Evolutionary conservation across 2,113 vertebrate genomes (phyloP).

Genomic region (Rhodinocichla rosea): DNA sequence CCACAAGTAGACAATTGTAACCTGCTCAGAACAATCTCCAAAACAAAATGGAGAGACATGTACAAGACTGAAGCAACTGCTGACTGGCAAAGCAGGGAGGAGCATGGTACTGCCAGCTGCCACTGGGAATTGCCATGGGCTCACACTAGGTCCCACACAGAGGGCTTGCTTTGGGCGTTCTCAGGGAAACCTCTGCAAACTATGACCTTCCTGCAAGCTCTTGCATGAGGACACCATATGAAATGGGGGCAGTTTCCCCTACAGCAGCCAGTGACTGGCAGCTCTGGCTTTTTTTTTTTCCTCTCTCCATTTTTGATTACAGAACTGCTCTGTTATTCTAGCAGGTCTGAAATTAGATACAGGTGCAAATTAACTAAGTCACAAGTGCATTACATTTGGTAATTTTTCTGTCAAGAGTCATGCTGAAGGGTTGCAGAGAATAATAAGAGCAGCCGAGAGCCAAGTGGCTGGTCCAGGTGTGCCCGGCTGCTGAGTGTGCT

Average conservation of each 20-base stretch:
- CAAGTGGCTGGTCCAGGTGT: conserved; percentile 5
- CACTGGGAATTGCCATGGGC: not conserved
- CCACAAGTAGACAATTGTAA: not conserved
- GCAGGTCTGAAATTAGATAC: conserved; percentile 69
- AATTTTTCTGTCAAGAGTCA: conserved; percentile 70
- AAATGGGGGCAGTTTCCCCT: not conserved
- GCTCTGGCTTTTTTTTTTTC: not conserved
- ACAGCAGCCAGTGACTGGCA: conserved; percentile 24
- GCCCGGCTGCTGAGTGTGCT: not conserved
- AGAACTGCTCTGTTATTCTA: conserved; percentile 63
- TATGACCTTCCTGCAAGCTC: not conserved
- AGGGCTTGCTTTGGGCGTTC: not conserved
- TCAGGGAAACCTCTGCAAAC: not conserved
- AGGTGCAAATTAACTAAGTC: conserved; percentile 71
- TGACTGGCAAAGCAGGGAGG: not conserved
- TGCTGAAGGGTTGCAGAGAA: conserved; percentile 43
- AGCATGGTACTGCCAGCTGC: not conserved
- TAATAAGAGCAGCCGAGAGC: not conserved
- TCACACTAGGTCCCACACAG: rapidly evolving
- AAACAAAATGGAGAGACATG: not conserved
- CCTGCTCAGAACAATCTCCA: not conserved
- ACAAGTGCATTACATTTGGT: conserved; percentile 59
- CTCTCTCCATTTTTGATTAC: conserved; percentile 56
- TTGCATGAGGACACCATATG: not conserved
- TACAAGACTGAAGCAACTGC: not conserved